Evolutionary conservation across 2,113 vertebrate genomes (phyloP), one percentile per base, ranked within the genome.

Genomic region (Platichthys stellatus): DNA sequence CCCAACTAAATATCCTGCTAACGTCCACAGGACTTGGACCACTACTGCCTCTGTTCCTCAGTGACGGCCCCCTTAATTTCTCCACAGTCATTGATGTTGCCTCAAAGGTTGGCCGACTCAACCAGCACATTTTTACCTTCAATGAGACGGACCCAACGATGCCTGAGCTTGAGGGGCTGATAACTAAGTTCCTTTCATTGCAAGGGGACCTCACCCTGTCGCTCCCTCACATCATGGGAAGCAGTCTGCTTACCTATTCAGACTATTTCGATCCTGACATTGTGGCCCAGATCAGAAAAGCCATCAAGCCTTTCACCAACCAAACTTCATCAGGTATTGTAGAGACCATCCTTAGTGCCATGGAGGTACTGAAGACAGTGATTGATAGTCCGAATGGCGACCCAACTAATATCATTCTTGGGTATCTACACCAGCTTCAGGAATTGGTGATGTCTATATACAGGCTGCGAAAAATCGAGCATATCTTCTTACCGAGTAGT

Each of bases 351-450:
- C 78, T 94, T 31, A 79, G 54, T 14, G 86, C 90, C 45, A 60
- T 89, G 38, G 83, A 92, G 81, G 73, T 84, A 4, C 38, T 94
- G 51, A 82, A 89, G 26, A 75, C 23, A 61, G 69, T 90, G 14
- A 67, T 57, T 1, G 82, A 92, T 67, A 62, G 88, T 60, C 75
- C 83, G 38, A 72, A 84, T 18, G 77, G 70, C 38, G 86, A 93
- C 63, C 84, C 89, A 28, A 80, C 80, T 59, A 15, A 60, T 1
- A 57, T 90, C n/a, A 72, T 93, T 61, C 67, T 92, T 24, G 69
- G 65, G 4, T 94, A 92, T 60, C 0, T 93, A 28, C 78, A 1
- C 0, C 89, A 94, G 77, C 78, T 94, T 74, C 88, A 91, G 64
- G 69, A 88, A 23, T 85, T 89, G 18, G 9, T 90, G 28, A 43